A percentile compares a stretch with the other conserved stretches of the same genome.
Conservation (phyloP, 2,888 invertebrate species). For the Meiosimyza platycephala region DNA sequence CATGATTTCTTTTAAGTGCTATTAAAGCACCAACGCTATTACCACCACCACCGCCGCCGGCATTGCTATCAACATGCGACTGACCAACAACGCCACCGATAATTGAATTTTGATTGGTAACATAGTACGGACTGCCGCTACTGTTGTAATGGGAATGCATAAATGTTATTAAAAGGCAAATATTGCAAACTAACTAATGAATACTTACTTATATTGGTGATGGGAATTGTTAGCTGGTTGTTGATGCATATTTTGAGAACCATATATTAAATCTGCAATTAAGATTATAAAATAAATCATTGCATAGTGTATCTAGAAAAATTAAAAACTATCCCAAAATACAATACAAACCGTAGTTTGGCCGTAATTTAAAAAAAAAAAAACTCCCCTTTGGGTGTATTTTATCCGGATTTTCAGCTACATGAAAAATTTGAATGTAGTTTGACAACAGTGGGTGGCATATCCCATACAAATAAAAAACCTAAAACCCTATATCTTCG, state of each 20-base stretch:
- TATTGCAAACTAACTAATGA: background rate
- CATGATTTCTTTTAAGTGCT: conserved; percentile 64
- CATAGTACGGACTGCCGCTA: conserved; percentile 62
- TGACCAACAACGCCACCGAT: conserved; percentile 42
- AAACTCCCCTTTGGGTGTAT: too few species aligned
- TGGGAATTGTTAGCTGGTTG: conserved; percentile 62
- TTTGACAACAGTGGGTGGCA: too few species aligned
- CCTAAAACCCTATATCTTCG: too few species aligned
- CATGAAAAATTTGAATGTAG: too few species aligned
- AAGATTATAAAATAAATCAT: conserved; percentile 18
- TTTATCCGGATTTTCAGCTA: too few species aligned
- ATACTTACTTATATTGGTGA: conserved; percentile 62
- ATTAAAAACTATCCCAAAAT: too few species aligned
- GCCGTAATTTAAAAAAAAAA: too few species aligned
- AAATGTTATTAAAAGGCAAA: background rate
- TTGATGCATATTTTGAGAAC: conserved; percentile 60
- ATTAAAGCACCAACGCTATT: conserved; percentile 59
- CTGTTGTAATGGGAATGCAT: conserved; percentile 42
- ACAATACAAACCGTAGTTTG: too few species aligned
- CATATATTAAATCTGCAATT: conserved; percentile 62
- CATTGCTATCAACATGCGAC: conserved; percentile 40
- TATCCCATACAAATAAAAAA: too few species aligned
- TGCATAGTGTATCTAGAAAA: too few species aligned
- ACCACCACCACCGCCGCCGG: conserved; percentile 42
- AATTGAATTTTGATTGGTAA: conserved; percentile 60